phyloP scores from a whole-genome alignment of 92 coral and sea anemone species.

The Anthopleura xanthogrammica region DNA sequence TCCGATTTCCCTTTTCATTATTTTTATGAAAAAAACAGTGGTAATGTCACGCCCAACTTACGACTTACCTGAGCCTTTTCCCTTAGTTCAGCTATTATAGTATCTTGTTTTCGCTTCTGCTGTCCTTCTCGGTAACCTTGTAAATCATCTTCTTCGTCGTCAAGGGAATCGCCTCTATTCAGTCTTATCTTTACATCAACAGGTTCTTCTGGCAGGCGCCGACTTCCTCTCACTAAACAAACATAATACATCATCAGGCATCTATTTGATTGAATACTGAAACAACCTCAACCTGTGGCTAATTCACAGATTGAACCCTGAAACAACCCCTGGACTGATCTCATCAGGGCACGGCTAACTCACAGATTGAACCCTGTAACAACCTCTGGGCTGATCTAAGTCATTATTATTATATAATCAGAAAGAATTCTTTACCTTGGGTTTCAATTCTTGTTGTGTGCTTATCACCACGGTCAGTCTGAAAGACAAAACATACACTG shows the following conservation, averaged over 20 bases:
- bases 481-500: not conserved
- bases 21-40: too few species aligned
- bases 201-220: not conserved
- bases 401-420: not conserved
- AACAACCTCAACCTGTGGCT: too few species aligned
- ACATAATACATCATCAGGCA: not conserved
- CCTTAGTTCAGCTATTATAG: conserved; percentile 76
- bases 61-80: conserved; percentile 86
- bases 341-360: too few species aligned
- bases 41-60: too few species aligned
- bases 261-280: too few species aligned
- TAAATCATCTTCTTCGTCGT: not conserved
- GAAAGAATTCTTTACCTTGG: not conserved
- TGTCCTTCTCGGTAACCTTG: conserved; percentile 39
- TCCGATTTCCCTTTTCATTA: not conserved
- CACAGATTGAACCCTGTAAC: too few species aligned
- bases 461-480: not conserved
- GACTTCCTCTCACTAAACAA: not conserved
- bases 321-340: too few species aligned
- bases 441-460: not conserved
- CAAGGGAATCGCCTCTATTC: not conserved
- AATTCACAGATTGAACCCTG: too few species aligned
- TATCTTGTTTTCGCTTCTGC: conserved; percentile 80
- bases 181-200: not conserved
- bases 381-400: too few species aligned